A percentile compares a stretch with the other conserved stretches of the same genome.
Evolutionary conservation across 2,888 invertebrate genomes (phyloP).

Genomic region (Eugnorisma glareosa): DNA sequence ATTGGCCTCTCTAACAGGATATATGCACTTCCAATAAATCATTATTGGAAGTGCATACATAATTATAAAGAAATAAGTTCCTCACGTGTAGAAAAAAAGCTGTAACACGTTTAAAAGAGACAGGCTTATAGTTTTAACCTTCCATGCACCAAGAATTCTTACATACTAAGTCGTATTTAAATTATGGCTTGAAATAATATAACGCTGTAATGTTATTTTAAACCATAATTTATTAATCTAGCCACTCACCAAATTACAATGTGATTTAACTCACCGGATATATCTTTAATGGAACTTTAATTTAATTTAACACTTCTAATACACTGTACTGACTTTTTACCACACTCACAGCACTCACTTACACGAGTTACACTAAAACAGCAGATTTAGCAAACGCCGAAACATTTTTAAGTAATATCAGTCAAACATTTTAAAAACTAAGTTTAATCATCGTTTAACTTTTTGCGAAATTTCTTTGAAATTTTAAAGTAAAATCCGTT

Average conservation of each 20-base stretch:
- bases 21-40: conserved; percentile 27
- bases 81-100: accelerated
- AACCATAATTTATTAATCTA: neutral
- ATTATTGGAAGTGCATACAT: too few relatives aligned
- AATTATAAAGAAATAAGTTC: too few relatives aligned
- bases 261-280: neutral
- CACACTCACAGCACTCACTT: conserved; percentile 6
- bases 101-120: neutral
- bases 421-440: conserved; percentile 9
- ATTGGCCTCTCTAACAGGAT: neutral
- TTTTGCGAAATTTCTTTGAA: neutral
- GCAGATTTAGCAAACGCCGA: neutral
- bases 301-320: conserved; percentile 45
- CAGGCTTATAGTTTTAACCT: neutral
- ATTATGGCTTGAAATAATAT: neutral
- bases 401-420: neutral
- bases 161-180: neutral
- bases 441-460: neutral
- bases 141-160: neutral
- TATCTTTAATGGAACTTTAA: conserved; percentile 33
- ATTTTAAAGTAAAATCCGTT: neutral
- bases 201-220: neutral
- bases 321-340: conserved; percentile 49
- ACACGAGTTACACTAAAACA: neutral
- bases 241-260: conserved; percentile 27